Percentiles rank a stretch among this genome's conserved stretches.
Conservation (phyloP, 2,113 vertebrate species). For the Dipodomys stephensi region DNA sequence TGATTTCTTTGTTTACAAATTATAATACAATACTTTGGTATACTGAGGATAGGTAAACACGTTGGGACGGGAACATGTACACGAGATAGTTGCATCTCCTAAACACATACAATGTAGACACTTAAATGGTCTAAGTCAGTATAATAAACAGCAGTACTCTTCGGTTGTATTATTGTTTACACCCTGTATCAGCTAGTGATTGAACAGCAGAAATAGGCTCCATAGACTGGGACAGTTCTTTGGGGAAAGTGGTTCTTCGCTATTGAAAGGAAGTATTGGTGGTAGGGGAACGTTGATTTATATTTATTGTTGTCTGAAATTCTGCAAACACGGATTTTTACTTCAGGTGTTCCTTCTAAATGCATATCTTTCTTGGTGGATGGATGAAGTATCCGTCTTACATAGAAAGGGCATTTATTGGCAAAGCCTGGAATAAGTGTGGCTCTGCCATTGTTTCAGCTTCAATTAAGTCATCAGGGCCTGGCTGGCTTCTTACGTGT, state of each 20-base stretch:
- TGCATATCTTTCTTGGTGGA: not conserved
- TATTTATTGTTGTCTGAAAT: conserved; percentile 21
- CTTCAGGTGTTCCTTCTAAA: not conserved
- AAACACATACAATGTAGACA: not conserved
- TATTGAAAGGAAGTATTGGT: not conserved
- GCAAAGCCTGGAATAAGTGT: not conserved
- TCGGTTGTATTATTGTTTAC: conserved; percentile 21
- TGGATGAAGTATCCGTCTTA: not conserved
- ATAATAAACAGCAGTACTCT: not conserved
- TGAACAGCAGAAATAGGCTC: not conserved
- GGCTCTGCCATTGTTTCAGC: too few relatives aligned
- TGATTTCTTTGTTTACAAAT: conserved; percentile 24
- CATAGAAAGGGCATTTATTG: conserved; percentile 27
- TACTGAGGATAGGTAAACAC: not conserved
- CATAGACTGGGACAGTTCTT: not conserved
- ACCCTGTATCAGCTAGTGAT: not conserved
- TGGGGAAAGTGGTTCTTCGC: not conserved
- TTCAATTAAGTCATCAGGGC: too few relatives aligned
- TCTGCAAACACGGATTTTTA: not conserved
- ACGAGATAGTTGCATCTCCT: not conserved
- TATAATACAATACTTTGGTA: not conserved
- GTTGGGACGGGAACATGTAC: not conserved
- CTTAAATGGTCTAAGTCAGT: not conserved
- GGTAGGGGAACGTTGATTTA: not conserved
- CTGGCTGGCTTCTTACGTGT: too few relatives aligned